Percentiles rank a stretch among this genome's conserved stretches.
These are phyloP conservation scores for Prenolepis imparis DNA, from an alignment of 2,888 invertebrate species.

Conservation along the genomic window DNA sequence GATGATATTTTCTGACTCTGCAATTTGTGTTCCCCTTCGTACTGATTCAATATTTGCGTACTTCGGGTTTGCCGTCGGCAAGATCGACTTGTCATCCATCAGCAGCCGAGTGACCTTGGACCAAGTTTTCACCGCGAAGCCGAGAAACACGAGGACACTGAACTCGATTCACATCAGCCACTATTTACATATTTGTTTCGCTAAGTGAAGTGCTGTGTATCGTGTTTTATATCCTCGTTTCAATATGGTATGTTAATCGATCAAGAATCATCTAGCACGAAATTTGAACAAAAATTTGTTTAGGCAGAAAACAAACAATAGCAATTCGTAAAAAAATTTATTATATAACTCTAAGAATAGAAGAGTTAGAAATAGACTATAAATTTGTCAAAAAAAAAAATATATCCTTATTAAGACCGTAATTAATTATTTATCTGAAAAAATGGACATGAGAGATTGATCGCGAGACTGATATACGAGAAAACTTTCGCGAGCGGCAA, in stretches of 20 bases:
- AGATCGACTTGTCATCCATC: conserved; percentile 59
- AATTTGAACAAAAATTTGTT: conserved; percentile 5
- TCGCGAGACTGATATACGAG: background rate
- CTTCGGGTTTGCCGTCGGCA: conserved; percentile 64
- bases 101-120: conserved; percentile 69
- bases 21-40: conserved; percentile 53
- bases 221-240: conserved; percentile 65
- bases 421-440: background rate
- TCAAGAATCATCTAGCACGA: background rate
- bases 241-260: conserved; percentile 30
- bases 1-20: conserved; percentile 37
- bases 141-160: conserved; percentile 64
- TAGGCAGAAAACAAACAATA: background rate
- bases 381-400: background rate
- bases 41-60: conserved; percentile 74
- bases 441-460: background rate
- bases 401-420: background rate
- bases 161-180: conserved; percentile 69
- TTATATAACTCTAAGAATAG: background rate
- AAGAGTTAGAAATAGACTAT: background rate
- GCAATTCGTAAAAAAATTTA: background rate
- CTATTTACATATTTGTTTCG: conserved; percentile 80
- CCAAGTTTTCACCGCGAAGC: conserved; percentile 65
- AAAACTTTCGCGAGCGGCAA: conserved; percentile 1
- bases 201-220: conserved; percentile 81